Percentiles rank a stretch among this genome's conserved stretches.
phyloP scores from a whole-genome alignment of 2,113 vertebrate genomes.

The Glaucomys volans region DNA sequence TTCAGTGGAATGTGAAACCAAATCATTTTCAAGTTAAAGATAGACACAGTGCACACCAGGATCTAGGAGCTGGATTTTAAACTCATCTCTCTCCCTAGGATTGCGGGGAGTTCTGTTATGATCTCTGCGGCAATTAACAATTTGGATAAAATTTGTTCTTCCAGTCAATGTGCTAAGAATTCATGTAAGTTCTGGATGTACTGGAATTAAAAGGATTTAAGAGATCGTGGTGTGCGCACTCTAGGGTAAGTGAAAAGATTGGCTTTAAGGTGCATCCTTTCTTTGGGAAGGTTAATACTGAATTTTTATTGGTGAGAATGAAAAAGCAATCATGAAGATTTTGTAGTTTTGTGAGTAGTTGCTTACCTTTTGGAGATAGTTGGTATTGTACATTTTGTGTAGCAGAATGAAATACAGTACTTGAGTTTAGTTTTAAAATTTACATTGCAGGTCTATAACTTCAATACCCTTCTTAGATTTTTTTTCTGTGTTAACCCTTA shows the following conservation, averaged over 20 bases:
- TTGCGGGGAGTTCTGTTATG: constrained; percentile 73
- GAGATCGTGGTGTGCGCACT: constrained; percentile 89
- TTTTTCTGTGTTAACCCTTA: constrained; percentile 30
- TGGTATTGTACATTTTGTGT: constrained; percentile 44
- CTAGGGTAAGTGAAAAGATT: constrained; percentile 90
- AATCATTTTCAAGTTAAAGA: constrained; percentile 98
- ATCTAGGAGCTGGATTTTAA: constrained; percentile 90
- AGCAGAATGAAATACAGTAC: constrained; percentile 35
- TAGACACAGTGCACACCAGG: constrained; percentile 91
- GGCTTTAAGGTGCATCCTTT: constrained; percentile 61
- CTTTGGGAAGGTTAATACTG: constrained; percentile 35
- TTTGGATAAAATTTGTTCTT: constrained; percentile 67
- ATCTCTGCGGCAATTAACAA: constrained; percentile 69
- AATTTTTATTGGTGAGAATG: constrained; percentile 56
- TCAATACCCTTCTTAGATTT: constrained; percentile 6
- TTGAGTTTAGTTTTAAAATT: constrained; percentile 30
- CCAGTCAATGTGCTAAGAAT: constrained; percentile 61
- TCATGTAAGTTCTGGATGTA: constrained; percentile 69
- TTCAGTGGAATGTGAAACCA: constrained; percentile 95
- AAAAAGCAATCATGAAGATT: not conserved
- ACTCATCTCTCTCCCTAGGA: constrained; percentile 86
- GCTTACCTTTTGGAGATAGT: not conserved
- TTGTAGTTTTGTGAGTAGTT: not conserved
- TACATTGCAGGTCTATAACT: constrained; percentile 36
- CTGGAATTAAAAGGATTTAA: constrained; percentile 79